These are phyloP conservation scores for Drosophila neonasuta DNA, from an alignment of 2,888 invertebrate species.

Conservation along the genomic window DNA sequence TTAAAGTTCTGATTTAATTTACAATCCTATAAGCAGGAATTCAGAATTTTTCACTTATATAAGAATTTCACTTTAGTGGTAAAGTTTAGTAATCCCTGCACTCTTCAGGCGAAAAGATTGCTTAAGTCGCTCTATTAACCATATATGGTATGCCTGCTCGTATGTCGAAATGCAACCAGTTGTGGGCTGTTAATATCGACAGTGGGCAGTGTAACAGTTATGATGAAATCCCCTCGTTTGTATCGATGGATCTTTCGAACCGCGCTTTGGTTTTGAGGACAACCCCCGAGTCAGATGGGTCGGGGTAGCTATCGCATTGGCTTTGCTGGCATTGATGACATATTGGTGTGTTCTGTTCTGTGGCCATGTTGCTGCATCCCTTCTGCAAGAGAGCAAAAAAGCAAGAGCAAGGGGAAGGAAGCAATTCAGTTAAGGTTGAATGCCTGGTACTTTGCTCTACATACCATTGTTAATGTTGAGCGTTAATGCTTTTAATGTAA, in stretches of 20 bases:
- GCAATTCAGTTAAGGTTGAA: conserved; percentile 5
- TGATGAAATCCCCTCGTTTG: conserved; percentile 68
- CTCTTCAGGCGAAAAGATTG: neutral
- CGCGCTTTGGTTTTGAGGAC: conserved; percentile 15
- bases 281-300: conserved; percentile 35
- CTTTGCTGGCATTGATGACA: conserved; percentile 69
- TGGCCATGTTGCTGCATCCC: conserved; percentile 47
- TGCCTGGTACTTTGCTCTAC: conserved; percentile 66
- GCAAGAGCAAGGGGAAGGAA: neutral
- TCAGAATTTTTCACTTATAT: too few species aligned
- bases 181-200: conserved; percentile 35
- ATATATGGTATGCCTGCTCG: neutral
- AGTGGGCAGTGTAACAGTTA: conserved; percentile 40
- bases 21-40: too few species aligned
- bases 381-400: neutral
- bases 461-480: conserved; percentile 64
- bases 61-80: neutral
- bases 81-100: neutral
- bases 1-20: too few species aligned
- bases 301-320: conserved; percentile 31
- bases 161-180: conserved; percentile 13
- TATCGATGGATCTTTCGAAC: conserved; percentile 34
- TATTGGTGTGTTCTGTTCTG: conserved; percentile 62
- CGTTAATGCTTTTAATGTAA: conserved; percentile 78
- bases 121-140: conserved; percentile 2